These are phyloP conservation scores for Aepyceros melampus DNA, from an alignment of 2,113 vertebrate species.

Conservation along the genomic window DNA sequence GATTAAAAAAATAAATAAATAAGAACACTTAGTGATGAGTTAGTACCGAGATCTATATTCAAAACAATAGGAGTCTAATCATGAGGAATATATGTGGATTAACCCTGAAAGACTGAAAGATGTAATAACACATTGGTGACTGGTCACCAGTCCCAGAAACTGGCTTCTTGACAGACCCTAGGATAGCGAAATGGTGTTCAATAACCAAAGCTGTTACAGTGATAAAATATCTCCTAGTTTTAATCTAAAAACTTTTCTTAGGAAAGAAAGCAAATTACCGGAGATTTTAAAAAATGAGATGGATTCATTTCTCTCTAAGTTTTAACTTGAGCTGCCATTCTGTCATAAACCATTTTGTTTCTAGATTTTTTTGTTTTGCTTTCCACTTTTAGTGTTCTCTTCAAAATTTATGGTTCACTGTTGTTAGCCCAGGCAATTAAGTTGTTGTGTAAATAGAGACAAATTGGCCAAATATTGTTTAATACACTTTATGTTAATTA, in stretches of 20 bases:
- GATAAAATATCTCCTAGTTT: background rate
- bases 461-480: constrained; percentile 50
- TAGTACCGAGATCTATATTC: background rate
- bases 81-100: background rate
- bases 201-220: accelerated
- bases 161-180: background rate
- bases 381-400: background rate
- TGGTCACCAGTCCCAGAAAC: background rate
- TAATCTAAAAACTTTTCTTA: background rate
- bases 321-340: background rate
- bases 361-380: background rate
- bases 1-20: background rate
- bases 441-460: constrained; percentile 54
- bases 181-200: accelerated
- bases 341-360: background rate
- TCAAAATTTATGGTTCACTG: background rate
- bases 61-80: background rate
- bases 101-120: background rate
- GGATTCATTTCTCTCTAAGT: background rate
- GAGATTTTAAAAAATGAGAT: background rate
- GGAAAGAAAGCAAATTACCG: background rate
- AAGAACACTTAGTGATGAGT: background rate
- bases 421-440: constrained; percentile 42
- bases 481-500: constrained; percentile 37
- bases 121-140: too few relatives aligned